A percentile compares a stretch with the other conserved stretches of the same genome.
Evolutionary conservation across 2,113 vertebrate species (phyloP).

Genomic region (Lophius piscatorius): DNA sequence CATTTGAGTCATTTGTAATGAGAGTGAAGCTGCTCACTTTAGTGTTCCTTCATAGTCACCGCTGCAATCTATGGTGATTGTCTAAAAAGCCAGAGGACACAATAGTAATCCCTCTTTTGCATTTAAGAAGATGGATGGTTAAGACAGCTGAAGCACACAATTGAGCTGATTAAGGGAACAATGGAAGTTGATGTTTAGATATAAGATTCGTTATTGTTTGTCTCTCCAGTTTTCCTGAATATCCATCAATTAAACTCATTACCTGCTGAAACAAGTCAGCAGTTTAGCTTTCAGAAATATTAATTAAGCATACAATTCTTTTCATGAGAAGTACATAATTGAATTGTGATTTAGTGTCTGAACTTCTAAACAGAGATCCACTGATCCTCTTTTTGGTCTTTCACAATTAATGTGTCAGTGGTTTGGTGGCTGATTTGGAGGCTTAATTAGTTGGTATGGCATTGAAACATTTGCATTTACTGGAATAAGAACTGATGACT

Average conservation of each 20-base stretch:
- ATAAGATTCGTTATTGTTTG: constrained; percentile 71
- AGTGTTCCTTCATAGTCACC: neutral
- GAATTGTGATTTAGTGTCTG: constrained; percentile 46
- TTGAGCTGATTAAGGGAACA: constrained; percentile 65
- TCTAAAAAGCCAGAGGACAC: constrained; percentile 36
- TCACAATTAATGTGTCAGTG: constrained; percentile 5
- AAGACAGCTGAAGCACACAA: constrained; percentile 50
- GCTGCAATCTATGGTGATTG: constrained; percentile 18
- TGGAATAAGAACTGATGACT: too few species aligned
- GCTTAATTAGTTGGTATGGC: constrained; percentile 6
- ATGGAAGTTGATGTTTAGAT: constrained; percentile 70
- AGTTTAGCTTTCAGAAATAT: constrained; percentile 58
- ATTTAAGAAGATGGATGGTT: constrained; percentile 64
- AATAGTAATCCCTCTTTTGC: constrained; percentile 34
- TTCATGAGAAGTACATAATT: constrained; percentile 42
- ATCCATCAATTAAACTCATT: constrained; percentile 70
- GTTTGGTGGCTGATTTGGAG: constrained; percentile 17
- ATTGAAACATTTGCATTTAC: neutral
- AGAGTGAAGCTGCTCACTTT: neutral
- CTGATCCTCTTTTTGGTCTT: constrained; percentile 18
- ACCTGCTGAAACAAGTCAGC: constrained; percentile 61
- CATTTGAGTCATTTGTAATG: constrained; percentile 37
- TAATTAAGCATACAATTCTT: constrained; percentile 59
- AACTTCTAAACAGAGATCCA: constrained; percentile 43
- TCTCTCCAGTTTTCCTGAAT: constrained; percentile 52